Percentiles rank a stretch among this genome's conserved stretches.
Evolutionary conservation across 2,888 invertebrate genomes (phyloP).

Genomic region (Crocallis elinguaria): DNA sequence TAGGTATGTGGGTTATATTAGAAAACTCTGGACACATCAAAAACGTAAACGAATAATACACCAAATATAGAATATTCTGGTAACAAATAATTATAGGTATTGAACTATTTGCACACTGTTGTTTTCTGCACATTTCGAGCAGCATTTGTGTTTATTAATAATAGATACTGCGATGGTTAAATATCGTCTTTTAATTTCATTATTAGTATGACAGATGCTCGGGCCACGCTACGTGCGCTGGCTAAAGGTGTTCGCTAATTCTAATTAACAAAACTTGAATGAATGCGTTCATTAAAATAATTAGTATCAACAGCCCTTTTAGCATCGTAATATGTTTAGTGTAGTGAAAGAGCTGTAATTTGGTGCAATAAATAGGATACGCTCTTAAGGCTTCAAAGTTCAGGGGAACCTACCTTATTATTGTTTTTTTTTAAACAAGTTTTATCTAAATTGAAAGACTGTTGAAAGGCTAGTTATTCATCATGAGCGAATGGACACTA

Average conservation of each 20-base stretch:
- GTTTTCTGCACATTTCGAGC: conserved; percentile 6
- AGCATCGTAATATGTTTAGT: not conserved
- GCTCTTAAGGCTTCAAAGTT: too few relatives aligned
- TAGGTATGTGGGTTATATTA: too few relatives aligned
- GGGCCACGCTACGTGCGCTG: conserved; percentile 1
- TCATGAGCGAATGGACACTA: too few relatives aligned
- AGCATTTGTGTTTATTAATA: conserved; percentile 11
- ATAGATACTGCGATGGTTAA: not conserved
- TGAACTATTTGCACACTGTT: not conserved
- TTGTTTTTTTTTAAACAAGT: too few relatives aligned
- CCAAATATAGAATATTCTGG: too few relatives aligned
- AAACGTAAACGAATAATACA: too few relatives aligned
- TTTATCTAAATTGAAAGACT: too few relatives aligned
- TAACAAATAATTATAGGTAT: too few relatives aligned
- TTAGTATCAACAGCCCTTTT: conserved; percentile 10
- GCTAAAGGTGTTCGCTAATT: conserved; percentile 40
- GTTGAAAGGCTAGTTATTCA: too few relatives aligned
- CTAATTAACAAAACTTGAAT: conserved; percentile 33
- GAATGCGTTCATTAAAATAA: conserved; percentile 14
- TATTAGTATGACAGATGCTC: conserved; percentile 36
- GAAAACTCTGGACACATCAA: too few relatives aligned
- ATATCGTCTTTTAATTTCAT: conserved; percentile 24
- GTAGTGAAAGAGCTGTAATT: not conserved
- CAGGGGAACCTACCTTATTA: too few relatives aligned
- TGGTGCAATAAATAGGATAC: not conserved